Percentiles rank a stretch among this genome's conserved stretches.
phyloP scores from a whole-genome alignment of 2,888 invertebrate genomes.

The Argyresthia albistria region DNA sequence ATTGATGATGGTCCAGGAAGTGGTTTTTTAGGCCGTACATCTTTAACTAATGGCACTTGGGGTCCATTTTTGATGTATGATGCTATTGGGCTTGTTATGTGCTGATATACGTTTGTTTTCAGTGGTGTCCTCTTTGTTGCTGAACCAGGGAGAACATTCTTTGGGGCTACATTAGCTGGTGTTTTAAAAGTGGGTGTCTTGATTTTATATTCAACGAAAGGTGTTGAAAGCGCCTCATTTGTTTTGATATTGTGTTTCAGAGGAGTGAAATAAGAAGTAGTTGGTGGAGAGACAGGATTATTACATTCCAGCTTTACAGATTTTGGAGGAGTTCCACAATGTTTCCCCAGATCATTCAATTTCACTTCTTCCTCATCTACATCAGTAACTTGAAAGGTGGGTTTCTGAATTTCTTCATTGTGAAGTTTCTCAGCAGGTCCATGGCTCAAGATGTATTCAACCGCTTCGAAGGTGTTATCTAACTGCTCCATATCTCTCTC shows the following conservation, averaged over 20 bases:
- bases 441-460: constrained; percentile 40
- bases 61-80: constrained; percentile 47
- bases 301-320: not conserved
- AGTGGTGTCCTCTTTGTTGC: constrained; percentile 29
- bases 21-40: constrained; percentile 41
- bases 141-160: constrained; percentile 22
- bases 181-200: constrained; percentile 29
- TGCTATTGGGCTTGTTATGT: constrained; percentile 50
- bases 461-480: constrained; percentile 39
- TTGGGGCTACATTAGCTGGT: constrained; percentile 23
- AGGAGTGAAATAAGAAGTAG: constrained; percentile 19
- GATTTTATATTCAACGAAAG: constrained; percentile 12
- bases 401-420: constrained; percentile 4
- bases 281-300: not conserved
- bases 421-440: constrained; percentile 14
- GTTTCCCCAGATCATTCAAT: not conserved
- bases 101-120: constrained; percentile 30
- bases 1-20: constrained; percentile 33
- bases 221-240: constrained; percentile 14
- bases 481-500: constrained; percentile 17
- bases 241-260: constrained; percentile 12
- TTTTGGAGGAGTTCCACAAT: not conserved
- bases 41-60: constrained; percentile 35
- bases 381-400: not conserved
- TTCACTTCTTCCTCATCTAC: not conserved